These are phyloP conservation scores for Catalaphyllia jardinei DNA, from an alignment of 64 coral and sea anemone species.

Conservation along the genomic window DNA sequence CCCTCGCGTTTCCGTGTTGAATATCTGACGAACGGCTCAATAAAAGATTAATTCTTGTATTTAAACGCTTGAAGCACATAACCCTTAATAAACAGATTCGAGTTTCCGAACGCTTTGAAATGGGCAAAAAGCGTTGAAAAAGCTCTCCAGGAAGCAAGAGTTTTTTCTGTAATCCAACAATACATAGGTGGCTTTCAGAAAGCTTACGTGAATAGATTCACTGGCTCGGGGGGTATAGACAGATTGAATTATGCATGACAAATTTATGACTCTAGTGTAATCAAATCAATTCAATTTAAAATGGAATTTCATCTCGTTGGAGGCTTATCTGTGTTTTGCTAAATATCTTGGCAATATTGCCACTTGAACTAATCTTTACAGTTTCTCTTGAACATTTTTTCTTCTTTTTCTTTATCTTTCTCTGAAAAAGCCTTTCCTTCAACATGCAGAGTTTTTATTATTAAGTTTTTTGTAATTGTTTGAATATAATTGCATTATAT, in stretches of 20 bases:
- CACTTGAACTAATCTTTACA: background rate
- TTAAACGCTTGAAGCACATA: background rate
- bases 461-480: background rate
- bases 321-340: background rate
- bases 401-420: background rate
- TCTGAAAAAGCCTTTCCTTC: background rate
- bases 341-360: background rate
- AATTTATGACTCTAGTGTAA: constrained; percentile 5
- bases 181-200: background rate
- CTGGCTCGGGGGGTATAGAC: background rate
- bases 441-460: background rate
- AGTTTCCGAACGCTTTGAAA: background rate
- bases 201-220: background rate
- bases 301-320: background rate
- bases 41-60: constrained; percentile 1
- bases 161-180: background rate
- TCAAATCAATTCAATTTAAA: constrained; percentile 24
- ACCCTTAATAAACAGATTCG: background rate
- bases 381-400: background rate
- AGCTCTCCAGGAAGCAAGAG: background rate
- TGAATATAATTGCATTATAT: background rate
- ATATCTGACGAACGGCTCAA: constrained; percentile 2
- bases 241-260: constrained; percentile 4
- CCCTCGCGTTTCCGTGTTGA: constrained; percentile 15
- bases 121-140: background rate